Evolutionary conservation across 2,113 vertebrate species (phyloP).

Genomic region (Laticauda colubrina): DNA sequence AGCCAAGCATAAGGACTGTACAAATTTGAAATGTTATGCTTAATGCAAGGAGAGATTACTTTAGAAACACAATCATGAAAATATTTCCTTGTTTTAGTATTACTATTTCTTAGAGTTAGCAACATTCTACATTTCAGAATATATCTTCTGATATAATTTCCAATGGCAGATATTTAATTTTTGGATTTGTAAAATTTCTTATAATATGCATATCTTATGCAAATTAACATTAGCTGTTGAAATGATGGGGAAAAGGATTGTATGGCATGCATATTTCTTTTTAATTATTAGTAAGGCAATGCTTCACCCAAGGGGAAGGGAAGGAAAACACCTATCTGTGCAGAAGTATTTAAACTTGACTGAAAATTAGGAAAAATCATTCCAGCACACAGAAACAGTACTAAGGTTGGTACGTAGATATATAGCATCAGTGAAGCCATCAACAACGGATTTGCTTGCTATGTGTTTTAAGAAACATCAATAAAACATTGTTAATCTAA

Average conservation of each 20-base stretch:
- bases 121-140: background rate
- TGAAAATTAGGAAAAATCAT: background rate
- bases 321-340: background rate
- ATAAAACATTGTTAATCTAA: background rate
- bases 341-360: background rate
- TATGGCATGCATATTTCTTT: background rate
- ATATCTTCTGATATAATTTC: background rate
- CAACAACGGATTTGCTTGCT: background rate
- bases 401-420: background rate
- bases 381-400: background rate
- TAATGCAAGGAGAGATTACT: background rate
- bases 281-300: background rate
- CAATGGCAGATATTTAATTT: background rate
- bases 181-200: background rate
- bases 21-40: background rate
- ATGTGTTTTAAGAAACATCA: background rate
- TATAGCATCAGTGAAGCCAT: background rate
- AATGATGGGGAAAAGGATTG: background rate
- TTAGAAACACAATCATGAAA: background rate
- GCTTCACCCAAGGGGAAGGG: background rate
- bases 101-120: background rate
- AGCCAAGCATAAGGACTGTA: background rate
- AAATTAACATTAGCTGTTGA: no score
- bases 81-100: background rate
- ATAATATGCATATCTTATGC: background rate